A percentile compares a stretch with the other conserved stretches of the same genome.
These are phyloP conservation scores for Chionodraco myersi DNA, from an alignment of 2,113 vertebrate species.

Conservation along the genomic window DNA sequence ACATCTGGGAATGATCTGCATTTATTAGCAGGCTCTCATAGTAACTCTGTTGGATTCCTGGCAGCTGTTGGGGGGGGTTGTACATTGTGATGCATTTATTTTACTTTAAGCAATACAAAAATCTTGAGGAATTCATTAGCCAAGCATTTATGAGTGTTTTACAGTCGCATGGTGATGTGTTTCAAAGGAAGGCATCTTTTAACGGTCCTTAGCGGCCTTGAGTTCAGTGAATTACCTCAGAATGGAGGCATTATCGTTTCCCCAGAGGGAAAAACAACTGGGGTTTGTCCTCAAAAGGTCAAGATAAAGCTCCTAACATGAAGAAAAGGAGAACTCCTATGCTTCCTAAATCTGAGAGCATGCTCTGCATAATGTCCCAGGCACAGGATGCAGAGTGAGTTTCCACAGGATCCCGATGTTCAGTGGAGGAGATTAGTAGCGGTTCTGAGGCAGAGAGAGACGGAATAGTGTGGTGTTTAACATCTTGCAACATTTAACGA, in stretches of 20 bases:
- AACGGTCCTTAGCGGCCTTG: constrained; percentile 1
- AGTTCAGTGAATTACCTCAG: constrained; percentile 4
- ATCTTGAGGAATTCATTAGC: constrained; percentile 1
- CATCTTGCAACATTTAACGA: constrained; percentile 44
- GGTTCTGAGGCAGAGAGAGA: constrained; percentile 32
- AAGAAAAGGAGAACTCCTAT: background rate
- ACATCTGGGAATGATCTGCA: constrained; percentile 82
- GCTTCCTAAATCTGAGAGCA: background rate
- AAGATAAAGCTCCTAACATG: background rate
- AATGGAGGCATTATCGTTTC: background rate
- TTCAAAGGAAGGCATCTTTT: background rate
- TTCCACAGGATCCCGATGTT: constrained; percentile 39
- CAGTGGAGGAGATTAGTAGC: constrained; percentile 42
- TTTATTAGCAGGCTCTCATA: constrained; percentile 76
- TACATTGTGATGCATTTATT: constrained; percentile 36
- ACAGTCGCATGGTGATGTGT: background rate
- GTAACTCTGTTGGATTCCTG: constrained; percentile 75
- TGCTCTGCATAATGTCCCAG: constrained; percentile 30
- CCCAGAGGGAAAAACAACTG: background rate
- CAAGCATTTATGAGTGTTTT: background rate
- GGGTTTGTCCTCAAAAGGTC: background rate
- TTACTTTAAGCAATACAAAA: constrained; percentile 26
- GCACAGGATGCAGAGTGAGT: constrained; percentile 13
- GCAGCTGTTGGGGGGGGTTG: constrained; percentile 55
- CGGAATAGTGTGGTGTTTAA: constrained; percentile 8